Conservation (phyloP, 2,113 vertebrate species). For the Megaceryle torquata region DNA sequence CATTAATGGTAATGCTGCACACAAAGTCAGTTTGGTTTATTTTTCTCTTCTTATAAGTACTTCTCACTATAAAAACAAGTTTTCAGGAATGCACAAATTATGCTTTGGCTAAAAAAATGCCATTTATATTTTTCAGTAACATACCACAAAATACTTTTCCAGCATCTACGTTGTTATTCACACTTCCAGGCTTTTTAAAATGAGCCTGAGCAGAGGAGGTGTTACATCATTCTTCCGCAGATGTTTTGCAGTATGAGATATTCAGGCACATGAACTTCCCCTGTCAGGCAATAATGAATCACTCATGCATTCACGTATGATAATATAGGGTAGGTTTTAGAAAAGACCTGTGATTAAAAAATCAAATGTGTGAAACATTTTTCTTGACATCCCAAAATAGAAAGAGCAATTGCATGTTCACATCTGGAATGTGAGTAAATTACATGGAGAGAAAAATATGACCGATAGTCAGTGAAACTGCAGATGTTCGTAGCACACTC, state of each 20-base stretch:
- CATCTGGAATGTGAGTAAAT: background rate
- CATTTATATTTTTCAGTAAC: slow-evolving; percentile 21
- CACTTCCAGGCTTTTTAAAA: background rate
- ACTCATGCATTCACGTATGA: background rate
- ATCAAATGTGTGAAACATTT: background rate
- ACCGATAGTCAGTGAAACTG: background rate
- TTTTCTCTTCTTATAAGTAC: background rate
- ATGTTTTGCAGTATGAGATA: background rate
- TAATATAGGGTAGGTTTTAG: background rate
- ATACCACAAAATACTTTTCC: background rate
- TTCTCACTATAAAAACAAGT: background rate
- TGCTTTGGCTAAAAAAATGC: background rate
- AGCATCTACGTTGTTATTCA: slow-evolving; percentile 2
- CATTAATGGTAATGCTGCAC: background rate
- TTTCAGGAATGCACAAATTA: background rate
- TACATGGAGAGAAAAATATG: background rate
- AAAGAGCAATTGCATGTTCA: background rate
- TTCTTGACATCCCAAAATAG: background rate
- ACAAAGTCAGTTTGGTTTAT: background rate
- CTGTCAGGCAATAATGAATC: background rate
- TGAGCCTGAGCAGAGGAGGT: background rate
- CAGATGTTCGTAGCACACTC: background rate
- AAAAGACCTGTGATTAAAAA: background rate
- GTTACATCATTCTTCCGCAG: background rate
- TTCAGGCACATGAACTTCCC: background rate